These are phyloP conservation scores for Laspeyria flexula DNA, from an alignment of 2,888 invertebrate species.

Conservation along the genomic window DNA sequence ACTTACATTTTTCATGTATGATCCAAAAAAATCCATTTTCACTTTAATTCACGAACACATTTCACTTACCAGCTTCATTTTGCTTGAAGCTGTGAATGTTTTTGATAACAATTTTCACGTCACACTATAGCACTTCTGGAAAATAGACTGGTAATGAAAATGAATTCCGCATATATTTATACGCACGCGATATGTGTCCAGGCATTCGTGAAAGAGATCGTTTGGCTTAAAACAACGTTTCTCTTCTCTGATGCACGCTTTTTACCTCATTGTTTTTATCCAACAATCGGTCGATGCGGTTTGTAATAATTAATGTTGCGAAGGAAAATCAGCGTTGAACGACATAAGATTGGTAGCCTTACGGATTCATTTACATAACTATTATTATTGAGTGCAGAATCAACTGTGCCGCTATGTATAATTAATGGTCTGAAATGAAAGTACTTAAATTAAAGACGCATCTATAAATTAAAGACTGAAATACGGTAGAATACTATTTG, in stretches of 20 bases:
- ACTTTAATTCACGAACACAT: constrained; percentile 55
- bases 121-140: constrained; percentile 73
- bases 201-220: constrained; percentile 83
- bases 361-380: constrained; percentile 13
- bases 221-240: constrained; percentile 66
- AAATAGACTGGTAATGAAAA: constrained; percentile 83
- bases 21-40: constrained; percentile 49
- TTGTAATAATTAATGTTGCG: constrained; percentile 38
- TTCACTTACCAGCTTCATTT: constrained; percentile 83
- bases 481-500: no score
- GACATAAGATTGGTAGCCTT: constrained; percentile 26
- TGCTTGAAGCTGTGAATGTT: constrained; percentile 67
- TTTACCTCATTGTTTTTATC: constrained; percentile 43
- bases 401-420: not conserved
- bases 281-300: constrained; percentile 31
- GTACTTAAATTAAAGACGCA: not conserved
- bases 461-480: no score
- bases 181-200: constrained; percentile 79
- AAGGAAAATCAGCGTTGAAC: constrained; percentile 29
- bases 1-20: constrained; percentile 53
- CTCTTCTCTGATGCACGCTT: constrained; percentile 54
- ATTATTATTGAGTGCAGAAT: not conserved
- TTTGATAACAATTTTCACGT: constrained; percentile 65
- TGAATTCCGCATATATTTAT: constrained; percentile 86
- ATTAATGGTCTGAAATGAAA: not conserved